Conservation (phyloP, 2,888 invertebrate species). For the Eledone cirrhosa region DNA sequence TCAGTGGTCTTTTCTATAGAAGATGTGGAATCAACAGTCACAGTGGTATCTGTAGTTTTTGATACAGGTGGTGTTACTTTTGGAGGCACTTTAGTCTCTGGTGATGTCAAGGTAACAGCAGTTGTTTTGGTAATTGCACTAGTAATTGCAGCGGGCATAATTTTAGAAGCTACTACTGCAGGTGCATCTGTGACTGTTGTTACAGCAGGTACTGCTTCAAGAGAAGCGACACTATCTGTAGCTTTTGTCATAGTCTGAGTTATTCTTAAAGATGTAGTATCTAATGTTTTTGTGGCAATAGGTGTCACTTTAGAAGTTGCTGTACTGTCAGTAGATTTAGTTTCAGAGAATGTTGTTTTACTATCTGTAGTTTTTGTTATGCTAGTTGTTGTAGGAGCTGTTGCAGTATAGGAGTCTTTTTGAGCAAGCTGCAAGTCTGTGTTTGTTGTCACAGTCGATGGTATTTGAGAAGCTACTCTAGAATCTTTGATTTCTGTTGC, state of each 20-base stretch:
- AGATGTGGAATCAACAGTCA: not conserved
- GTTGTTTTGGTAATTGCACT: not conserved
- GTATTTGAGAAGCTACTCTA: too few relatives aligned
- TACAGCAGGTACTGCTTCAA: not conserved
- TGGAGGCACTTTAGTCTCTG: not conserved
- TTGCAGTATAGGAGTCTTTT: too few relatives aligned
- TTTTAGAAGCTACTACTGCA: not conserved
- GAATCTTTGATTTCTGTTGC: too few relatives aligned
- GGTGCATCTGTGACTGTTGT: not conserved
- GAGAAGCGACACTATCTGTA: not conserved
- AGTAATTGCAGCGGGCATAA: not conserved
- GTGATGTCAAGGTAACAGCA: not conserved
- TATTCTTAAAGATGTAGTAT: not conserved
- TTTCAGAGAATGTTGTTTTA: too few relatives aligned
- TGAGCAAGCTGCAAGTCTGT: too few relatives aligned
- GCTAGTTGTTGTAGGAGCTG: too few relatives aligned
- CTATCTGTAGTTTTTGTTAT: too few relatives aligned
- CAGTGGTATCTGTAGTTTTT: not conserved
- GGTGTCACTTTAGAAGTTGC: not conserved
- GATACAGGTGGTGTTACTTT: not conserved
- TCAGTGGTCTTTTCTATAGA: too few relatives aligned
- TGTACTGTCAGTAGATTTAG: too few relatives aligned
- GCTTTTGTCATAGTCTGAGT: not conserved
- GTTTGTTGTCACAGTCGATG: too few relatives aligned
- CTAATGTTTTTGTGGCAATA: not conserved